A percentile compares a stretch with the other conserved stretches of the same genome.
Conservation (phyloP, 2,113 vertebrate genomes). For the Alosa alosa region DNA sequence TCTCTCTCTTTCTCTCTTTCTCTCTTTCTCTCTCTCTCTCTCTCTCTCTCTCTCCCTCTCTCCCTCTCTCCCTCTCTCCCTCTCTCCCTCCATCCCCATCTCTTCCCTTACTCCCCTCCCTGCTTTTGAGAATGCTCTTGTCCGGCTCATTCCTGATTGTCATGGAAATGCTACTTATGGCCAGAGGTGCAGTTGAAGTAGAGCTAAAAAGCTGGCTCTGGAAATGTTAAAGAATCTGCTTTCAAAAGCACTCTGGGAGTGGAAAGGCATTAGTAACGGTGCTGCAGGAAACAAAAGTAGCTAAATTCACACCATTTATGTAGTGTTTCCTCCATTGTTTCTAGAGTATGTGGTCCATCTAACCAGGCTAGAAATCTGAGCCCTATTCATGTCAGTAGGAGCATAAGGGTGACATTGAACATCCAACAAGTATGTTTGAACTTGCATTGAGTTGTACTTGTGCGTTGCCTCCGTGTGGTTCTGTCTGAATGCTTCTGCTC, state of each 20-base stretch:
- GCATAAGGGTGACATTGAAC: too few relatives aligned
- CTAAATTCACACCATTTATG: not conserved
- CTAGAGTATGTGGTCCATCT: not conserved
- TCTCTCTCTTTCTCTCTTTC: not conserved
- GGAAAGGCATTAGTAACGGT: not conserved
- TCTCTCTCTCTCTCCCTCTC: not conserved
- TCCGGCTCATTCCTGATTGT: conserved; percentile 56
- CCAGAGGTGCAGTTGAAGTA: conserved; percentile 9
- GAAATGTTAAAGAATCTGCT: conserved; percentile 1
- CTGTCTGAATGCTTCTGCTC: too few relatives aligned
- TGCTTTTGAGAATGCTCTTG: conserved; percentile 9
- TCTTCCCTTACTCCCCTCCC: not conserved
- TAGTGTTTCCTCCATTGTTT: not conserved
- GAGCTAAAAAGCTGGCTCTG: conserved; percentile 12
- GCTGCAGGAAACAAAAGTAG: not conserved
- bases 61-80: not conserved
- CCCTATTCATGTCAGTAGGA: not conserved
- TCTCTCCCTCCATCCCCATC: not conserved
- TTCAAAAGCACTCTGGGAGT: not conserved
- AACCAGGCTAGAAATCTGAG: not conserved
- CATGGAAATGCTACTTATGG: conserved; percentile 54
- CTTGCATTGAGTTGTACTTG: too few relatives aligned
- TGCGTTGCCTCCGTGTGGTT: too few relatives aligned
- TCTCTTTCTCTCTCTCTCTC: not conserved
- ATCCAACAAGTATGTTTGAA: too few relatives aligned